Conservation (phyloP, 2,888 invertebrate species). For the Eucriotettix oculatus region DNA sequence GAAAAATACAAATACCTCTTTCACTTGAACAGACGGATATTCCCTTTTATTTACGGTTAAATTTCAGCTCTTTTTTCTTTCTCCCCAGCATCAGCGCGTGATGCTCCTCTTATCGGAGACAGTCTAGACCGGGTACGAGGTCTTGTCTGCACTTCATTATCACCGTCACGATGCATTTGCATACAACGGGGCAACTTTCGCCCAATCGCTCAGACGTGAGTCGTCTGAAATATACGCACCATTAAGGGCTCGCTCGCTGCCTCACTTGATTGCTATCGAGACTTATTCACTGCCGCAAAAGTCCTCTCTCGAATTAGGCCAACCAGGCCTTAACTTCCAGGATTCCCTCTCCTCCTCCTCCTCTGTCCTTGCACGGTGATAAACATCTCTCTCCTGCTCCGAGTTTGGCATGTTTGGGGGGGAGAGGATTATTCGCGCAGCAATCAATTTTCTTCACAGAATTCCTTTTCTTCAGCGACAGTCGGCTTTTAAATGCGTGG, state of each 20-base stretch:
- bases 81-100: too few species aligned
- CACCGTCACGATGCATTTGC: not conserved
- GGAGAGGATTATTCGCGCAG: conserved; percentile 7
- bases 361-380: not conserved
- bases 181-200: not conserved
- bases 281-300: not conserved
- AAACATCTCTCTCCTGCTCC: conserved; percentile 9
- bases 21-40: too few species aligned
- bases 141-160: too few species aligned
- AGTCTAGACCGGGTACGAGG: too few species aligned
- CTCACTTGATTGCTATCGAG: not conserved
- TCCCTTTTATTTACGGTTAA: too few species aligned
- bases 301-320: not conserved
- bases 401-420: conserved; percentile 6
- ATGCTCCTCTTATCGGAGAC: too few species aligned
- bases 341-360: not conserved
- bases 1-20: too few species aligned
- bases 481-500: not conserved
- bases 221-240: not conserved
- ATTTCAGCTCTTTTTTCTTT: too few species aligned
- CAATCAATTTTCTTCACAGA: conserved; percentile 11
- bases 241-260: not conserved
- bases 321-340: not conserved
- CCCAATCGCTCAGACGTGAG: not conserved
- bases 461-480: conserved; percentile 6